A percentile compares a stretch with the other conserved stretches of the same genome.
Evolutionary conservation across 2,113 vertebrate genomes (phyloP).

Genomic region (Otus sunia): DNA sequence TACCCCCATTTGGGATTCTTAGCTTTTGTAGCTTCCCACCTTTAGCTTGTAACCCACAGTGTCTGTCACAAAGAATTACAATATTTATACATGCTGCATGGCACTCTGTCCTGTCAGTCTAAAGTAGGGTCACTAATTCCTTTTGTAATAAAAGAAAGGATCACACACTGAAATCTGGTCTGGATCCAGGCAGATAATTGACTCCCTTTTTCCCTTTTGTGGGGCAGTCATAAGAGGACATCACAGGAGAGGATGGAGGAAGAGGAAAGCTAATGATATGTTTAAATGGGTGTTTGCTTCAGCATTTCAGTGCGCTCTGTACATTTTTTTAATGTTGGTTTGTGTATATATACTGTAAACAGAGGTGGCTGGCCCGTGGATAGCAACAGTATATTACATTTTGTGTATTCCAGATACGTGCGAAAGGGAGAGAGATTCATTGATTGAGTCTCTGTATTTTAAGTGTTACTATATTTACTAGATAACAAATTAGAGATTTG

Average conservation of each 20-base stretch:
- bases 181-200: neutral
- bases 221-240: neutral
- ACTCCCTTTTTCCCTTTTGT: neutral
- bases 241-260: neutral
- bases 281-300: neutral
- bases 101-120: neutral
- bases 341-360: neutral
- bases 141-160: neutral
- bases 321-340: neutral
- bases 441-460: slow-evolving; percentile 61
- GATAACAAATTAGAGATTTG: slow-evolving; percentile 60
- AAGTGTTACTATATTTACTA: slow-evolving; percentile 66
- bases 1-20: neutral
- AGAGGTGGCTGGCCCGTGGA: neutral
- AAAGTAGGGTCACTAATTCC: neutral
- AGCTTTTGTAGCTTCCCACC: neutral
- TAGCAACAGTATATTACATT: neutral
- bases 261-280: neutral
- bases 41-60: neutral
- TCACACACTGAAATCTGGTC: neutral
- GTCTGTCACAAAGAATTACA: neutral
- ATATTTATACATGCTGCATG: neutral
- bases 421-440: slow-evolving; percentile 2
- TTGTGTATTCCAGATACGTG: neutral
- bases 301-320: neutral